phyloP scores from a whole-genome alignment of 2,113 vertebrate species.

The Saccopteryx leptura region DNA sequence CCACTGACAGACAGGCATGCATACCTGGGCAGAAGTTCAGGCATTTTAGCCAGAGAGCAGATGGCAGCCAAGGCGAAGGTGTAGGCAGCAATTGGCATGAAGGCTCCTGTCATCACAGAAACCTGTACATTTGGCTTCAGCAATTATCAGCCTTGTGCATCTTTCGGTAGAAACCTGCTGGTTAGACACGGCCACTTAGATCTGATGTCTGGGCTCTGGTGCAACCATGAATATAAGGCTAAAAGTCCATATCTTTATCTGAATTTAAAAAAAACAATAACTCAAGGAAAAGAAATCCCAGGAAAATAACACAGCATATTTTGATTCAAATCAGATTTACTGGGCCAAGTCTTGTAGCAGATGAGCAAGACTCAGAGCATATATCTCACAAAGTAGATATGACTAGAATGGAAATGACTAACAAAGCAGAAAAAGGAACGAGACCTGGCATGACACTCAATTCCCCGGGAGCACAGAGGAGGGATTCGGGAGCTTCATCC shows the following conservation, averaged over 20 bases:
- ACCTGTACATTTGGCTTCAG: background rate
- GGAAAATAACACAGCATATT: slow-evolving; percentile 28
- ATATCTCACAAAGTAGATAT: background rate
- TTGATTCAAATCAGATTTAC: background rate
- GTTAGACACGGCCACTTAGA: background rate
- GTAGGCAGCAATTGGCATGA: background rate
- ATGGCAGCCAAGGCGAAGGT: background rate
- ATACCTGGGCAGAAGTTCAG: background rate
- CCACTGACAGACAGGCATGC: background rate
- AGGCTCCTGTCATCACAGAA: background rate
- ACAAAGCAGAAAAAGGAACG: background rate
- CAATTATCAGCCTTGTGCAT: background rate
- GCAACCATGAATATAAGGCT: background rate
- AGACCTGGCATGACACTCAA: background rate
- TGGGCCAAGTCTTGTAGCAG: background rate
- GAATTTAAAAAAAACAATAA: background rate
- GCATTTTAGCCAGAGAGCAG: background rate
- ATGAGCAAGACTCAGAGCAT: background rate
- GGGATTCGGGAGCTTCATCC: background rate
- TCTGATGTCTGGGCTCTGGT: background rate
- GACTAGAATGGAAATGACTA: background rate
- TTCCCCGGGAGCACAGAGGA: background rate
- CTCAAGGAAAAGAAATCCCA: slow-evolving; percentile 42
- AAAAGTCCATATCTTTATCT: background rate
- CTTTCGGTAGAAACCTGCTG: background rate